Percentiles rank a stretch among this genome's conserved stretches.
phyloP scores from a whole-genome alignment of 2,888 invertebrate genomes.

The Pseudococcus jackbeardsleyi region DNA sequence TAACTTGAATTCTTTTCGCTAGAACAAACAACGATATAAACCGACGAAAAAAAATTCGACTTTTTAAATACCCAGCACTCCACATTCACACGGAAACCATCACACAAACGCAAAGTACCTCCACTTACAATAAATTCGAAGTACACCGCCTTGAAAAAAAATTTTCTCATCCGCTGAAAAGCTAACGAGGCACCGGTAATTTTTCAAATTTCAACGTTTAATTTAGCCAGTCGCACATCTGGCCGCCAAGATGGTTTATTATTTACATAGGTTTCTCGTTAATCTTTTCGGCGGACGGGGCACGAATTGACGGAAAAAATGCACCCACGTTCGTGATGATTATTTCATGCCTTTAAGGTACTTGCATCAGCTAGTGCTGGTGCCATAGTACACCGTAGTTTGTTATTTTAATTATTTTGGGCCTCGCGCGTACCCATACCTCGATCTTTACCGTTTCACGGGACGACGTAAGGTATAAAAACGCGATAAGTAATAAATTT shows the following conservation, averaged over 20 bases:
- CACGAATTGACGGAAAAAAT: constrained; percentile 56
- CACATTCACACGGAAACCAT: no score
- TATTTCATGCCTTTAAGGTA: constrained; percentile 55
- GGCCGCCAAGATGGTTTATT: background rate
- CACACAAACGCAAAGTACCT: no score
- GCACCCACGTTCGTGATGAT: constrained; percentile 51
- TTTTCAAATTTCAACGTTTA: constrained; percentile 47
- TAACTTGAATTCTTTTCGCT: no score
- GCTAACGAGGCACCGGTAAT: constrained; percentile 13
- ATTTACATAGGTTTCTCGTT: constrained; percentile 41
- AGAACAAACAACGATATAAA: no score
- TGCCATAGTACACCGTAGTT: background rate
- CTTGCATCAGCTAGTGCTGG: background rate
- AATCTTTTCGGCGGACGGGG: constrained; percentile 12
- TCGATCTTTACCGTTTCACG: constrained; percentile 35
- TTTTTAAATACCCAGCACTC: no score
- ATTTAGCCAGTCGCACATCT: constrained; percentile 25
- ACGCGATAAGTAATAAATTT: constrained; percentile 46
- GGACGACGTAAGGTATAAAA: background rate
- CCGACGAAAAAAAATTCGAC: no score
- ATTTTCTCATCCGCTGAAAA: constrained; percentile 19
- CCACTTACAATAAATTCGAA: no score
- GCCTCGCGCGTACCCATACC: background rate
- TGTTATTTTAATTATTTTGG: constrained; percentile 54
- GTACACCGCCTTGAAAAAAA: background rate